Evolutionary conservation across 2,888 invertebrate genomes (phyloP).

Genomic region (Oscheius sp.): DNA sequence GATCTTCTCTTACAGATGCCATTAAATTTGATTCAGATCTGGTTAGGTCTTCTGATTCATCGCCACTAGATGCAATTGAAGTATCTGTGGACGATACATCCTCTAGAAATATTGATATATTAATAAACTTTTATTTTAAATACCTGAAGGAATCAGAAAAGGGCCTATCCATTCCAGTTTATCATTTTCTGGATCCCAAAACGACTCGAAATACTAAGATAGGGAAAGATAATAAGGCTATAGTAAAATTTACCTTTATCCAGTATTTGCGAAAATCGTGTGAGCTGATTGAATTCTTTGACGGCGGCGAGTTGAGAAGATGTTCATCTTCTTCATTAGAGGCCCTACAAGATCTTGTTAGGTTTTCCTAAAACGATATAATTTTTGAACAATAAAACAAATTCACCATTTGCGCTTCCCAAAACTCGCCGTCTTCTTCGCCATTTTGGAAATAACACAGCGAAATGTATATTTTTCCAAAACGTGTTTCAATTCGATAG

Average conservation of each 20-base stretch:
- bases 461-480: background rate
- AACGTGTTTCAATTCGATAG: background rate
- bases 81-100: too few species aligned
- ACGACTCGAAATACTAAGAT: background rate
- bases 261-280: background rate
- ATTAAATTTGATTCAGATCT: too few species aligned
- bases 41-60: too few species aligned
- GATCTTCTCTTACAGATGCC: too few species aligned
- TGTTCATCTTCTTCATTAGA: background rate
- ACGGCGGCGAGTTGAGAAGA: background rate
- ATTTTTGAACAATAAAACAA: too few species aligned
- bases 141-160: too few species aligned
- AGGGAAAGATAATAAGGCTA: background rate
- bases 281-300: background rate
- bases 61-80: too few species aligned
- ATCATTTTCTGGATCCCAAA: background rate
- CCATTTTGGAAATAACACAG: background rate
- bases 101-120: too few species aligned
- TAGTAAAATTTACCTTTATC: background rate
- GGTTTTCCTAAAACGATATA: background rate
- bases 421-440: background rate
- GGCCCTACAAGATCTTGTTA: background rate
- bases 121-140: too few species aligned
- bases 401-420: too few species aligned
- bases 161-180: too few species aligned